Evolutionary conservation across 2,797 vertebrate species (phyloP), one percentile per base, ranked within the genome.

Genomic region (Atherinosoma microstoma): DNA sequence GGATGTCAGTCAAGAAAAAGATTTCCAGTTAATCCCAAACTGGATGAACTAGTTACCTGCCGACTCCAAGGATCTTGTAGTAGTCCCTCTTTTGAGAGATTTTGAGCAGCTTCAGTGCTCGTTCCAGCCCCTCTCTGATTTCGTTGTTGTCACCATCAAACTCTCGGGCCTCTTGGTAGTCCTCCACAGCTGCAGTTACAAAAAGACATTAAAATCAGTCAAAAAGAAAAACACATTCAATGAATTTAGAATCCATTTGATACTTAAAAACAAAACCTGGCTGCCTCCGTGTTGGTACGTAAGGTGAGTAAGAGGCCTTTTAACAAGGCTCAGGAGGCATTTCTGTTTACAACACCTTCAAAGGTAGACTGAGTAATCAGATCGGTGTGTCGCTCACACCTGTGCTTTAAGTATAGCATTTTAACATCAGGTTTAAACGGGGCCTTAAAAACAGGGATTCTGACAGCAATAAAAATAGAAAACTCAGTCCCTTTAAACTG

Each of bases 1-100:
- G 12, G 2, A 42, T 0, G 9, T 47, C 27, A 40, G 42, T 13
- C 1, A 30, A 24, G 27, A 75, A 10, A 0, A 45, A 18, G 40
- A 42, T 42, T 42, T 18, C 40, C 40, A 45, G 20, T 16, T 30
- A 10, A 6, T 5, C 36, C 1, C 11, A 53, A 51, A 20, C 0
- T 7, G 40, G 13, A 6, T 2, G 22, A 36, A 24, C 38, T 6
- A 20, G 36, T 83, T 87, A 96, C 96, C 95, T 95, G 84, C 83
- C 73, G 16, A 96, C 94, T 0, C 96, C 96, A 2, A 96, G 90
- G 84, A 96, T 96, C 88, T 96, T 96, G 78, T 96, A 96, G 84
- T 96, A 96, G 72, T 96, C 95, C 61, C 95, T 92, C 85, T 96
- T 96, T 0, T 88, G 93, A 2, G 96, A 96, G 57, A 95, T 27